These are phyloP conservation scores for Lasioglossum figueresi DNA, from an alignment of 2,888 invertebrate genomes.

Conservation along the genomic window DNA sequence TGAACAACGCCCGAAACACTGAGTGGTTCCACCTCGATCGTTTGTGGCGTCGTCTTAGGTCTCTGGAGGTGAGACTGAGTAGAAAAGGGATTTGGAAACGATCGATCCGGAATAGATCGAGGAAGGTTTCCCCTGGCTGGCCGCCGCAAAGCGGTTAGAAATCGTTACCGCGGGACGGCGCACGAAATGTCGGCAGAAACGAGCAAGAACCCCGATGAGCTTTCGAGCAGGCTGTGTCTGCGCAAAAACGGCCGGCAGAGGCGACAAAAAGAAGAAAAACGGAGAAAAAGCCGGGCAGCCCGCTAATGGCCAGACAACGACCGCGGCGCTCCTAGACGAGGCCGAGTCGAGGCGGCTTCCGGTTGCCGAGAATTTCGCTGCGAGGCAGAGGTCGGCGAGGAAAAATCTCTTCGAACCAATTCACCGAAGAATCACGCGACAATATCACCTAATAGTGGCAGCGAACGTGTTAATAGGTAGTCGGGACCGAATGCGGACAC, in stretches of 20 bases:
- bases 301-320: slow-evolving; percentile 77
- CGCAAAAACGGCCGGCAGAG: slow-evolving; percentile 54
- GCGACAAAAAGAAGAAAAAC: slow-evolving; percentile 61
- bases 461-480: no score
- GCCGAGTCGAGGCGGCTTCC: slow-evolving; percentile 51
- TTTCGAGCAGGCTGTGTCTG: slow-evolving; percentile 49
- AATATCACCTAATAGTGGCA: no score
- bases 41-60: neutral
- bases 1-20: neutral
- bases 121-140: neutral
- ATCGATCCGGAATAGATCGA: slow-evolving; percentile 29
- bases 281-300: slow-evolving; percentile 51
- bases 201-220: slow-evolving; percentile 58
- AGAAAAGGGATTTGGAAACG: neutral
- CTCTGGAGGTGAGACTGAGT: neutral
- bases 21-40: neutral
- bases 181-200: slow-evolving; percentile 47
- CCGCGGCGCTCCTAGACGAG: slow-evolving; percentile 48
- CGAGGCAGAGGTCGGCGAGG: neutral
- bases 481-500: no score
- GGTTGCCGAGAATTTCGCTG: neutral
- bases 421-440: neutral
- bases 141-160: slow-evolving; percentile 31
- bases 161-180: slow-evolving; percentile 47
- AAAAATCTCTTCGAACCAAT: neutral